Conservation (phyloP, 2,888 invertebrate genomes). For the Latrodectus elegans region DNA sequence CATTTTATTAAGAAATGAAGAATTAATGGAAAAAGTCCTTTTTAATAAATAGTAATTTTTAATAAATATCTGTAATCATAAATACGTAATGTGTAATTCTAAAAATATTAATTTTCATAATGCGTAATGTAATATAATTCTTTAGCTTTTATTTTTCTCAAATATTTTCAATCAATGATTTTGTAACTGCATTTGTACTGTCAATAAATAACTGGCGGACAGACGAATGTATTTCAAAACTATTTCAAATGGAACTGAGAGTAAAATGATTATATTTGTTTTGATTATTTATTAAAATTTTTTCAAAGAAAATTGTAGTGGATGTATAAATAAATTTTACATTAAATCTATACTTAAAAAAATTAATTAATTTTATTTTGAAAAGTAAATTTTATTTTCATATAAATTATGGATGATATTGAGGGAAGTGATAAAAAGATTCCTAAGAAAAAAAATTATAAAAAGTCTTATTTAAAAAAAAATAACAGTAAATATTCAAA, state of each 20-base stretch:
- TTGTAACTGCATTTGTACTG: too few relatives aligned
- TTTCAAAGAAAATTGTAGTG: neutral
- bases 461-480: neutral
- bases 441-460: constrained; percentile 10
- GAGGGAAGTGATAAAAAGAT: constrained; percentile 20
- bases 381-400: neutral
- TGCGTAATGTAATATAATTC: too few relatives aligned
- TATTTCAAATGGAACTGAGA: constrained; percentile 3
- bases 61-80: too few relatives aligned
- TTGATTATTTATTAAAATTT: neutral
- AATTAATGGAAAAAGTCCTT: too few relatives aligned
- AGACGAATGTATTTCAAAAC: too few relatives aligned
- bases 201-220: too few relatives aligned
- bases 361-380: neutral
- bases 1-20: too few relatives aligned
- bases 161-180: too few relatives aligned
- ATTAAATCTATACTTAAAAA: neutral
- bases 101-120: too few relatives aligned
- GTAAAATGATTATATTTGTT: neutral
- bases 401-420: neutral
- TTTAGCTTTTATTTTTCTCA: too few relatives aligned
- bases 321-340: neutral
- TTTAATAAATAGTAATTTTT: too few relatives aligned
- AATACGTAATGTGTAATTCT: too few relatives aligned
- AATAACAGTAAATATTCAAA: neutral